These are phyloP conservation scores for Pecten maximus DNA, from an alignment of 2,888 invertebrate genomes.

Conservation along the genomic window DNA sequence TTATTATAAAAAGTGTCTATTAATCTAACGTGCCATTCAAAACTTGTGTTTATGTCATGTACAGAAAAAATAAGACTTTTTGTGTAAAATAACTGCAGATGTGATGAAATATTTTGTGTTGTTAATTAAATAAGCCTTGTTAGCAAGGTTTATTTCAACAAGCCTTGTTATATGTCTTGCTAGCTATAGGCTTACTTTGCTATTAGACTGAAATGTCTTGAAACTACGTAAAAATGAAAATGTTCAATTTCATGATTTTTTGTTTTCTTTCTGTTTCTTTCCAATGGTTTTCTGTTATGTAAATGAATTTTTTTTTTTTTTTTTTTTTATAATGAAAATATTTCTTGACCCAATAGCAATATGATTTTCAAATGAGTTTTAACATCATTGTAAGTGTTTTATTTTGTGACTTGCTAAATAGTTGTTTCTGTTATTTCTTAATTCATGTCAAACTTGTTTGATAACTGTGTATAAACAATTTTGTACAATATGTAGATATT, in stretches of 20 bases:
- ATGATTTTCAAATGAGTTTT: background rate
- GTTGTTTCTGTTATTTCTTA: background rate
- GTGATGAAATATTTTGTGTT: background rate
- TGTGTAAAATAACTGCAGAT: background rate
- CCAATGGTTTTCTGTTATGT: background rate
- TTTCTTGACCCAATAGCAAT: background rate
- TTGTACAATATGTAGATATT: constrained; percentile 7
- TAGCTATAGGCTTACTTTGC: background rate
- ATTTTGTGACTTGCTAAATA: background rate
- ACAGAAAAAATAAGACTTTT: background rate
- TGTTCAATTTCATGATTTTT: background rate
- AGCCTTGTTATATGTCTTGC: no score
- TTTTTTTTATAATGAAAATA: background rate
- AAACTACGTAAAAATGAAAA: background rate
- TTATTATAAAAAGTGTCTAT: background rate
- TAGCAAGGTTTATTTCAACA: no score
- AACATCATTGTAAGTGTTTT: background rate
- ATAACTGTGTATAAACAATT: background rate
- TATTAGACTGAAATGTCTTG: background rate
- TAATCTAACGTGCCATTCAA: background rate
- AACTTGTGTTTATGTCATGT: background rate
- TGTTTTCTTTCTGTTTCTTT: background rate
- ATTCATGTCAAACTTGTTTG: background rate
- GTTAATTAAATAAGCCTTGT: background rate
- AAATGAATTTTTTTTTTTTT: background rate